Conservation (phyloP, 2,113 vertebrate genomes). For the Odocoileus virginianus region DNA sequence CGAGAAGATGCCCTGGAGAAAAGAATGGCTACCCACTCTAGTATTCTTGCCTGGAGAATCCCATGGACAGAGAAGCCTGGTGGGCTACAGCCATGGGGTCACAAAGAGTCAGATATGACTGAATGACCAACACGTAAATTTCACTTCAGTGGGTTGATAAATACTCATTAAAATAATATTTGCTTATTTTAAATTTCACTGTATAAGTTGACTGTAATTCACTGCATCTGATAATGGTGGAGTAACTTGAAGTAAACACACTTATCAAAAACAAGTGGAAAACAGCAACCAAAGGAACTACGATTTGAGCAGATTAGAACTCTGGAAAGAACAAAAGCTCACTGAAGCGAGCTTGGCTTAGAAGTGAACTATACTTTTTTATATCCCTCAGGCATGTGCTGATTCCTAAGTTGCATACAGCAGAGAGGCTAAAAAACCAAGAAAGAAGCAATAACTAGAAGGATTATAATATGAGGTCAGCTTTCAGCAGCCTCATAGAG, state of each 20-base stretch:
- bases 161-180: neutral
- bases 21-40: neutral
- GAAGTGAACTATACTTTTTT: neutral
- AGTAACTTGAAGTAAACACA: neutral
- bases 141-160: neutral
- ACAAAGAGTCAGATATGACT: neutral
- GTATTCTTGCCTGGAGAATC: neutral
- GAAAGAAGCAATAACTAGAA: neutral
- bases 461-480: neutral
- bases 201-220: neutral
- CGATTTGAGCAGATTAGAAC: neutral
- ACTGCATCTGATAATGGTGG: neutral
- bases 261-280: neutral
- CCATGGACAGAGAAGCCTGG: neutral
- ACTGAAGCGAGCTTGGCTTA: neutral
- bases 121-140: neutral
- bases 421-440: neutral
- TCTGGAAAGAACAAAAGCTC: neutral
- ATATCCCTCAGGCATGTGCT: neutral
- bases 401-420: neutral
- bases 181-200: neutral
- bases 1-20: neutral
- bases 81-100: neutral
- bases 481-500: neutral
- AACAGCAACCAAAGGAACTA: neutral